Evolutionary conservation across 2,888 invertebrate species (phyloP).

Genomic region (Lepidocyrtoides sp.): DNA sequence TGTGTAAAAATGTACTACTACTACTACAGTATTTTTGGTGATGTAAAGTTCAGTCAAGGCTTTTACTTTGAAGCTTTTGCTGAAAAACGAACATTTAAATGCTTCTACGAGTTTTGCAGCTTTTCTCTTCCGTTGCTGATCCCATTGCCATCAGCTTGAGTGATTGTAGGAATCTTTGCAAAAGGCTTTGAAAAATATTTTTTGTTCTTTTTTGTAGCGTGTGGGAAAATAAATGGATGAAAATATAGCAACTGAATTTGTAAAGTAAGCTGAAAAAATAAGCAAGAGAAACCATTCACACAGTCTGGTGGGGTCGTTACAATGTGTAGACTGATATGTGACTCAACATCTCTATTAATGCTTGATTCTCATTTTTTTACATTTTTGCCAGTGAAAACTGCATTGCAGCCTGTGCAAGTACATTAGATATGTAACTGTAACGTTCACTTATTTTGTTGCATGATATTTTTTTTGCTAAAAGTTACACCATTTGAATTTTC

Average conservation of each 20-base stretch:
- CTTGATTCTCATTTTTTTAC: neutral
- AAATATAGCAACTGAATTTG: neutral
- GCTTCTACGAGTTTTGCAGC: constrained; percentile 19
- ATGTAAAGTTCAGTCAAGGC: constrained; percentile 3
- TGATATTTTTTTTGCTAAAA: neutral
- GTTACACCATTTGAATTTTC: neutral
- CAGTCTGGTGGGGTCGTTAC: neutral
- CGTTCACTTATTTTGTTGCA: neutral
- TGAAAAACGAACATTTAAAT: constrained; percentile 37
- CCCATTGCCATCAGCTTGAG: constrained; percentile 11
- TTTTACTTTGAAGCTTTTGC: neutral
- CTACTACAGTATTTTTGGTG: neutral
- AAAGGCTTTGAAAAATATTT: neutral
- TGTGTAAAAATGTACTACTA: constrained; percentile 3
- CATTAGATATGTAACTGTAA: neutral
- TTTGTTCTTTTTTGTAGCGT: constrained; percentile 1
- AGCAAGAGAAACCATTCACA: neutral
- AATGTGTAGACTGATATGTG: constrained; percentile 16
- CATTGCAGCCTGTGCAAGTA: neutral
- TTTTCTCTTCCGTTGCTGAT: constrained; percentile 4
- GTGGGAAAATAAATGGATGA: neutral
- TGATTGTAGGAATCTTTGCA: constrained; percentile 36
- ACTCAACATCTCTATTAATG: constrained; percentile 17
- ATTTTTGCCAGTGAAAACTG: neutral
- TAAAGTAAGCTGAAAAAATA: neutral